Evolutionary conservation across 2,113 vertebrate genomes (phyloP), one percentile per base, ranked within the genome.

Genomic region (Albula goreensis): DNA sequence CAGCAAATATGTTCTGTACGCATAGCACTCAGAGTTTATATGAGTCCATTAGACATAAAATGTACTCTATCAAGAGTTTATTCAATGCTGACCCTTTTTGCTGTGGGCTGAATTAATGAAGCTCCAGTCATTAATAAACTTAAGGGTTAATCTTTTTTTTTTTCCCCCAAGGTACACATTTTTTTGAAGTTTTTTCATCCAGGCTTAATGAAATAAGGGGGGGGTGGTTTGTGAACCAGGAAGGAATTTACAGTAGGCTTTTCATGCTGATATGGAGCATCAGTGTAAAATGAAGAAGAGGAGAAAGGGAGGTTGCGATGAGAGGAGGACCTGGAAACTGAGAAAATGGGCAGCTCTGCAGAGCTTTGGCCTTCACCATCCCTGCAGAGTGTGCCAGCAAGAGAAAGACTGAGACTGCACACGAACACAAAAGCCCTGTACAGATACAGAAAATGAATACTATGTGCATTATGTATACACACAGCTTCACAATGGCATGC

Each of bases 361-460:
- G 84, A 83, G 85, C 11, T n/a, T 15, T 79, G 49, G 80, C 5
- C 86, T 41, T 86, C 31, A 31, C 22, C 22, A 6, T 31, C 9
- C 70, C 1, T 13, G 9, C 70, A 31, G 70, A 56, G 31, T 41
- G 53, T 2, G 70, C 31, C 70, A 31, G 70, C 70, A 31, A n/a
- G 70, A 74, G 7, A 22, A 10, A 74, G 70, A 70, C 63, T 4
- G 70, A 11, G 22, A 74, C 22, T 31, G 70, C 2, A n/a, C 12
- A 12, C 2, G n/a, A 22, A 74, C 5, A 74, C 7, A 7, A 74
- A n/a, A 2, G n/a, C n/a, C 10, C 8, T n/a, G 17, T n/a, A n/a
- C 63, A 63, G 12, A n/a, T 22, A 56, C 12, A 56, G 7, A 56
- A 7, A 56, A 41, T 41, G 31, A 41, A 41, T 41, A 41, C 31